A percentile compares a stretch with the other conserved stretches of the same genome.
Evolutionary conservation across 2,888 invertebrate genomes (phyloP).

Genomic region (Yponomeuta malinellus): DNA sequence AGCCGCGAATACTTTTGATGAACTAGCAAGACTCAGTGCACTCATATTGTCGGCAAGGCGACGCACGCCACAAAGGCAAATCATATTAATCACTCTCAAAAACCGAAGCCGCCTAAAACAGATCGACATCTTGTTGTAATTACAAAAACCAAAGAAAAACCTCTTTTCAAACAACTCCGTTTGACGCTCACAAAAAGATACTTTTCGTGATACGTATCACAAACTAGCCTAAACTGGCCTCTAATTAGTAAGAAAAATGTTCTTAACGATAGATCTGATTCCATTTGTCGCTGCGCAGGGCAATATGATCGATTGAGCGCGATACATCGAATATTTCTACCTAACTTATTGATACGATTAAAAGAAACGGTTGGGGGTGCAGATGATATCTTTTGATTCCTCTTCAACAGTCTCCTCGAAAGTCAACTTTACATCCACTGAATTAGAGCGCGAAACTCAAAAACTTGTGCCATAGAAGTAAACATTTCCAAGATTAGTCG

Average conservation of each 20-base stretch:
- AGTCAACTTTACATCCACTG: neutral
- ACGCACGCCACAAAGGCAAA: constrained; percentile 5
- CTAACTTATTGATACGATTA: constrained; percentile 47
- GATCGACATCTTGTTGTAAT: neutral
- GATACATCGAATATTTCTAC: constrained; percentile 36
- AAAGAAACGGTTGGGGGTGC: constrained; percentile 50
- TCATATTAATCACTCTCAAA: neutral
- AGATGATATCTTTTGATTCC: constrained; percentile 33
- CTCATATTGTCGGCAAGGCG: neutral
- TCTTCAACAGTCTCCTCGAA: neutral
- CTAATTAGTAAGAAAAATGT: neutral
- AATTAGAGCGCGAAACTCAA: neutral
- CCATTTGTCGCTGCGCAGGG: neutral
- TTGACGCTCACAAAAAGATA: neutral
- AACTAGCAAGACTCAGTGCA: too few species aligned
- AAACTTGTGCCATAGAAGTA: neutral
- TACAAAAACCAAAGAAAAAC: neutral
- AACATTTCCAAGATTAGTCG: neutral
- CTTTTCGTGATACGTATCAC: neutral
- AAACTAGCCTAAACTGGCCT: neutral
- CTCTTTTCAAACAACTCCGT: neutral
- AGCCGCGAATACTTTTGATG: too few species aligned
- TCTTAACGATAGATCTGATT: neutral
- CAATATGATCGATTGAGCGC: constrained; percentile 44
- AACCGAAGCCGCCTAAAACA: neutral